Conservation (phyloP, 2,113 vertebrate species). For the Spilogale gracilis region DNA sequence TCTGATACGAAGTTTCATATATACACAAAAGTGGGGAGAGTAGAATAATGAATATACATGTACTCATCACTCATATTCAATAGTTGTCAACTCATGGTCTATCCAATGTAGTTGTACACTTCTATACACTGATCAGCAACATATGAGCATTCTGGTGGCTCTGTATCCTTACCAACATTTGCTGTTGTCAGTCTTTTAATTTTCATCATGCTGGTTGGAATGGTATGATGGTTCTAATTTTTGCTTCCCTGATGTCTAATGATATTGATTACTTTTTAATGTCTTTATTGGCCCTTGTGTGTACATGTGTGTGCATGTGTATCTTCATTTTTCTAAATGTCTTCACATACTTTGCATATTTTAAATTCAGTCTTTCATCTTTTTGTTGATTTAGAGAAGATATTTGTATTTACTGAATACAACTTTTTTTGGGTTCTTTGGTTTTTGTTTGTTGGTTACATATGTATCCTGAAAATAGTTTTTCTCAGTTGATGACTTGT, state of each 20-base stretch:
- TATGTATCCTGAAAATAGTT: background rate
- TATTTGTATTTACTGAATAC: background rate
- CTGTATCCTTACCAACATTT: background rate
- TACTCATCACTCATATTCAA: background rate
- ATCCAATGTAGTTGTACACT: background rate
- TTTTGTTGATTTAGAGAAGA: slow-evolving; percentile 28
- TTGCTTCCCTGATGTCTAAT: background rate
- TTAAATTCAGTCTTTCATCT: background rate
- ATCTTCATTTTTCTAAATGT: background rate
- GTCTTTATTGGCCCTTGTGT: background rate
- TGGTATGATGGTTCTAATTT: background rate
- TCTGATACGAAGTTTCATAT: background rate
- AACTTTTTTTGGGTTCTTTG: background rate
- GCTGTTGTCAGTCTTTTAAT: background rate
- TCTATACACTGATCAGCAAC: background rate
- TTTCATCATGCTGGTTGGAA: background rate
- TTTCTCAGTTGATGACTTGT: background rate
- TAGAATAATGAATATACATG: background rate
- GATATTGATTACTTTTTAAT: background rate
- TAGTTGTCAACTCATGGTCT: background rate
- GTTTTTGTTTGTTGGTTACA: background rate
- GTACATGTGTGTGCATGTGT: background rate
- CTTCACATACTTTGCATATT: background rate
- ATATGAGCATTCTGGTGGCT: background rate
- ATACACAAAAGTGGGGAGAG: background rate